phyloP scores from a whole-genome alignment of 2,113 vertebrate genomes.

The Egretta garzetta region DNA sequence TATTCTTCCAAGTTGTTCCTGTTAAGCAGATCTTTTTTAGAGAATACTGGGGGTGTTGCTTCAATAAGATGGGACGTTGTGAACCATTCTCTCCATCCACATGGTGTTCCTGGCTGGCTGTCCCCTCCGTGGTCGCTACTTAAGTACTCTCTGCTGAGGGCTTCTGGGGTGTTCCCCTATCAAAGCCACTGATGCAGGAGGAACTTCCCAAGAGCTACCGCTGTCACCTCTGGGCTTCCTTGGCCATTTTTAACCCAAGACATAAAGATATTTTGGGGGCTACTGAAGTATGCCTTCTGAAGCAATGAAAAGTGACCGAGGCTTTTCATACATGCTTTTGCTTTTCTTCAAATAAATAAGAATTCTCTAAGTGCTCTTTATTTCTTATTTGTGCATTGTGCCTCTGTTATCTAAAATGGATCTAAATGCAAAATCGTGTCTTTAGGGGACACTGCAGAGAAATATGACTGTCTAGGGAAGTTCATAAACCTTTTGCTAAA shows the following conservation, averaged over 20 bases:
- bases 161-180: fast-evolving
- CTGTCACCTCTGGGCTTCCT: neutral
- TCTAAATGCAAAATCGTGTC: neutral
- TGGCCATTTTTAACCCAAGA: neutral
- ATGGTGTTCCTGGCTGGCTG: neutral
- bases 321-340: neutral
- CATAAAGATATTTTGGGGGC: neutral
- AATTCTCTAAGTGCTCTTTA: neutral
- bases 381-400: neutral
- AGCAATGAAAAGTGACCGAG: neutral
- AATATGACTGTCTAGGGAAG: neutral
- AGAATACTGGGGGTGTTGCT: neutral
- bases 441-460: neutral
- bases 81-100: neutral
- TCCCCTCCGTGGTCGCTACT: neutral
- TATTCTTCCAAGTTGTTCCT: neutral
- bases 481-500: conserved; percentile 5
- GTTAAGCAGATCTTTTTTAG: neutral
- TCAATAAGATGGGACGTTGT: fast-evolving
- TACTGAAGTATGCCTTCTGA: neutral
- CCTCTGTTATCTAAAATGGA: neutral
- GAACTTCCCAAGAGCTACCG: neutral
- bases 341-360: neutral
- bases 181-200: neutral
- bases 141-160: fast-evolving